phyloP scores from a whole-genome alignment of 2,888 invertebrate genomes.

The Tachina lurida region DNA sequence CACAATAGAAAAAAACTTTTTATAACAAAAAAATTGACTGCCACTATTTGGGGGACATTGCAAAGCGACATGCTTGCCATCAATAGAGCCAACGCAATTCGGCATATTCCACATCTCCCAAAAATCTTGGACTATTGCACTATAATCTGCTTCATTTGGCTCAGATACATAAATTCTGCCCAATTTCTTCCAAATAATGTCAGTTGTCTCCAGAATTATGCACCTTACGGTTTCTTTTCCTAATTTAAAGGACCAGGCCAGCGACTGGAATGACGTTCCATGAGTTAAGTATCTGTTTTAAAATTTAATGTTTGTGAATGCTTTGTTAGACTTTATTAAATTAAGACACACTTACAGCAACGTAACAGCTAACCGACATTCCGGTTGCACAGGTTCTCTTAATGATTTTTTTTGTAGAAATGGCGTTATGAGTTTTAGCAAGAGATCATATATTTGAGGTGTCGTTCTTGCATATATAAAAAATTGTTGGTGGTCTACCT shows the following conservation, averaged over 20 bases:
- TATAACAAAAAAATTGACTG: background rate
- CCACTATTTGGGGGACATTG: background rate
- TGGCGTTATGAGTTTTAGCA: constrained; percentile 34
- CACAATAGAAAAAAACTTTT: background rate
- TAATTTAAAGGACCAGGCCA: background rate
- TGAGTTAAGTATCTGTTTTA: too few relatives aligned
- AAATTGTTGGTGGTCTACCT: constrained; percentile 56
- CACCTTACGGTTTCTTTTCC: too few relatives aligned
- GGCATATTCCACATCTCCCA: constrained; percentile 1
- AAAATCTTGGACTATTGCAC: background rate
- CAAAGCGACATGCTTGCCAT: background rate
- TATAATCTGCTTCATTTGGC: background rate
- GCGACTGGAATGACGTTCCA: background rate
- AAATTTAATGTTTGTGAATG: background rate
- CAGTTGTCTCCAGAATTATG: background rate
- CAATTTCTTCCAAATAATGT: background rate
- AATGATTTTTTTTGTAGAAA: constrained; percentile 43
- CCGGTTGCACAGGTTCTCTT: constrained; percentile 46
- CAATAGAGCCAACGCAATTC: background rate
- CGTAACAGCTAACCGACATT: constrained; percentile 57
- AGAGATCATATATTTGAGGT: constrained; percentile 31
- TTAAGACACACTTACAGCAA: constrained; percentile 35
- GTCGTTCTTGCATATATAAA: constrained; percentile 60
- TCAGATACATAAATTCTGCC: background rate
- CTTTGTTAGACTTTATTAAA: too few relatives aligned